phyloP scores from a whole-genome alignment of 2,888 invertebrate genomes.

The Poecilus cupreus region DNA sequence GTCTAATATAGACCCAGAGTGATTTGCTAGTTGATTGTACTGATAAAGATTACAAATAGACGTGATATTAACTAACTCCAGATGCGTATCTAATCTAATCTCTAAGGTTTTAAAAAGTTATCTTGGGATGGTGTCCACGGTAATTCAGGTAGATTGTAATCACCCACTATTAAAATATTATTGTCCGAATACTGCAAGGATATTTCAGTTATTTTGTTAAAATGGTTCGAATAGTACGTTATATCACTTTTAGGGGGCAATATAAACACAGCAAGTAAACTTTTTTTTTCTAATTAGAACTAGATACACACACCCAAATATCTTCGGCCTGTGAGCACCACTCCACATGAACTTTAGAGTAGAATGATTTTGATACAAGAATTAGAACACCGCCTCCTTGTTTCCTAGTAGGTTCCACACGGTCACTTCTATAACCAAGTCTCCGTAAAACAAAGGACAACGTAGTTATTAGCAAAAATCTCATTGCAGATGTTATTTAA shows the following conservation, averaged over 20 bases:
- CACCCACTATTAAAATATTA: neutral
- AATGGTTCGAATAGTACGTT: neutral
- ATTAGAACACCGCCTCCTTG: slow-evolving; percentile 2
- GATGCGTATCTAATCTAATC: neutral
- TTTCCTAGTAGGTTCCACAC: neutral
- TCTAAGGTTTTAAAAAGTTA: neutral
- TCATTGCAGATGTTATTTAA: neutral
- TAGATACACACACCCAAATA: neutral
- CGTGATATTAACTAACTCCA: neutral
- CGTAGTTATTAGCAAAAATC: neutral
- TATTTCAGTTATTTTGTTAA: neutral
- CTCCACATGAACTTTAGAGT: neutral
- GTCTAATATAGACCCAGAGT: neutral
- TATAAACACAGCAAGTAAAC: neutral
- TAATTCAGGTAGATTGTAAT: neutral
- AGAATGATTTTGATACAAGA: neutral
- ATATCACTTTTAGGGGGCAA: too few relatives aligned
- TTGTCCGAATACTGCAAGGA: neutral
- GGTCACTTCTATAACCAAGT: neutral
- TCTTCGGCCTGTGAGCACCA: neutral
- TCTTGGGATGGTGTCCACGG: neutral
- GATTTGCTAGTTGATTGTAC: neutral
- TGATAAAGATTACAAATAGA: neutral
- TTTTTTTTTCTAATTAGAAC: neutral
- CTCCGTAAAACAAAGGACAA: neutral